Base-by-base conservation (phyloP, 2,113 vertebrate genomes). In the Lethenteron reissneri region DNA sequence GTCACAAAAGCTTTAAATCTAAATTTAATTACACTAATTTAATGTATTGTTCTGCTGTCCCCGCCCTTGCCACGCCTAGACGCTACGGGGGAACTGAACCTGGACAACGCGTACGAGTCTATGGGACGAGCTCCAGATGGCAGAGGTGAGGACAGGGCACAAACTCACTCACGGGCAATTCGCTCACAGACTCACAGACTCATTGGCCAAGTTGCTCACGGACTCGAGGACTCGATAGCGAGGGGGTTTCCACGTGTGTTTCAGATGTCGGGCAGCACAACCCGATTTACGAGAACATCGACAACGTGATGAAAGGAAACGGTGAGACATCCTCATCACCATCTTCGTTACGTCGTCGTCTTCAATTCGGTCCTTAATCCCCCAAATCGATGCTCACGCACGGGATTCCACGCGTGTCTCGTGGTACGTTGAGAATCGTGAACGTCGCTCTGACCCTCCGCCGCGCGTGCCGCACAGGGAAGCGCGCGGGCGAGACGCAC, bases 281-380 rank as follows among this genome's bases (percentile, higher is more conserved):
- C 11, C 64, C 64, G n/a, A 68, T 68, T 25, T 68, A 68, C 64
- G 64, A 68, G 64, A 68, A 68, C 64, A 68, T 68, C 25, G 64
- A 68, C 64, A 68, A 25, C 64, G 64, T 68, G 10, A 68, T 68
- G 64, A 68, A 68, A 68, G 64, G 9, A 68, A 68, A 68, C 64
- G n/a, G 64, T 68, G 64, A 68, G 64, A 25, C n/a, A 68, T 68
- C n/a, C 25, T 68, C 25, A 9, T n/a, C 64, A 17, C 64, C 64
- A 12, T 68, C 25, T 68, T 17, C n/a, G n/a, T 9, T 10, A 25
- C 9, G 9, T 68, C 11, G 64, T 68, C 10, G 25, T 68, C 25
- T 68, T 68, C 25, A 68, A 17, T n/a, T 68, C 25, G 64, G 64
- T 17, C n/a, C n/a, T 68, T 68, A 68, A 17, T 68, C 10, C 64